Conservation (phyloP, 2,888 invertebrate species). For the Apocheima hispidaria region DNA sequence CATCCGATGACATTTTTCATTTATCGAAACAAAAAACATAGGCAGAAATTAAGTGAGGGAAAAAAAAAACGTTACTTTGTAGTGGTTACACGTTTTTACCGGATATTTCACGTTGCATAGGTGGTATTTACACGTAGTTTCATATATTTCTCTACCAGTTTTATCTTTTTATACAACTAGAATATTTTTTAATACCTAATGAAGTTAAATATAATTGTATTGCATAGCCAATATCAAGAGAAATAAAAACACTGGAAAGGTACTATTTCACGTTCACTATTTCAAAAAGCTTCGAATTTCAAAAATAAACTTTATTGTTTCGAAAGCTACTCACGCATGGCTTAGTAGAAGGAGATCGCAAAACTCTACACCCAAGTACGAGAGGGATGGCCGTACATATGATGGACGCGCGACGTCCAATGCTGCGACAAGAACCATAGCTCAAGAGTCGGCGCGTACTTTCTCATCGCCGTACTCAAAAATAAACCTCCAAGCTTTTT, state of each 20-base stretch:
- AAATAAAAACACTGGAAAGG: constrained; percentile 26
- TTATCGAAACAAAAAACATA: constrained; percentile 62
- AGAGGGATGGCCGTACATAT: constrained; percentile 66
- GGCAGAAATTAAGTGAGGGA: constrained; percentile 52
- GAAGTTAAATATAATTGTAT: background rate
- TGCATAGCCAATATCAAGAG: constrained; percentile 12
- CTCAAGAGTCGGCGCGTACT: constrained; percentile 78
- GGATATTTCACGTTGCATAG: constrained; percentile 26
- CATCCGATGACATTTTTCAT: constrained; percentile 78
- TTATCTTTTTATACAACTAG: background rate
- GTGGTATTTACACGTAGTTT: constrained; percentile 12
- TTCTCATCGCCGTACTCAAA: constrained; percentile 80
- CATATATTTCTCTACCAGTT: too few species aligned
- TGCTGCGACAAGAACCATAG: constrained; percentile 73
- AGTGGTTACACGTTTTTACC: constrained; percentile 44
- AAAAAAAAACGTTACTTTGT: constrained; percentile 50
- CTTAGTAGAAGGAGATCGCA: constrained; percentile 56
- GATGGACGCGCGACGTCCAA: constrained; percentile 77
- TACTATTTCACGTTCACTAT: constrained; percentile 49
- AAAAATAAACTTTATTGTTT: constrained; percentile 78
- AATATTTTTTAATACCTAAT: background rate
- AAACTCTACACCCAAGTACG: constrained; percentile 40
- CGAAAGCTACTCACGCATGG: constrained; percentile 71
- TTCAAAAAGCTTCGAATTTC: constrained; percentile 67
- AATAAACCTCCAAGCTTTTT: constrained; percentile 81